These are phyloP conservation scores for Vesta saturnalis DNA, from an alignment of 2,888 invertebrate genomes.

Conservation along the genomic window DNA sequence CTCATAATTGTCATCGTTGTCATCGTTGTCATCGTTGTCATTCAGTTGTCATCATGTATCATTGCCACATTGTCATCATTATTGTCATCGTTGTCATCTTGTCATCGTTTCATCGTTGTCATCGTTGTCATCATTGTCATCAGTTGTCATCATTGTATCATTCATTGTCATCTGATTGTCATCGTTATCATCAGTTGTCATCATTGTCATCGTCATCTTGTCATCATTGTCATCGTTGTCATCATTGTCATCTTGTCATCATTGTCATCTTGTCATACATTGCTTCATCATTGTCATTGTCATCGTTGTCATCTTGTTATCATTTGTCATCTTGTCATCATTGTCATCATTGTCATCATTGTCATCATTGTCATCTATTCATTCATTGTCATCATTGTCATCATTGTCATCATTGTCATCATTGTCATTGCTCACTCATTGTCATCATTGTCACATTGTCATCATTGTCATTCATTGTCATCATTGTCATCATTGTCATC, in stretches of 20 bases:
- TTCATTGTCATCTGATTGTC: not conserved
- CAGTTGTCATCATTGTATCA: not conserved
- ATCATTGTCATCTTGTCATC: no score
- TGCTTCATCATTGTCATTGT: not conserved
- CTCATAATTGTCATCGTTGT: not conserved
- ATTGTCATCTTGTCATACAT: not conserved
- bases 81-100: not conserved
- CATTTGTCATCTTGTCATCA: not conserved
- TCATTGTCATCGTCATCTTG: no score
- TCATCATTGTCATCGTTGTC: no score
- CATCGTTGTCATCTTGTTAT: not conserved
- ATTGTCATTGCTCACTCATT: not conserved
- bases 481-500: not conserved
- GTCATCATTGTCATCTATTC: not conserved
- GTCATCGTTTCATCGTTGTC: not conserved
- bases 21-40: not conserved
- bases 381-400: not conserved
- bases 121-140: not conserved
- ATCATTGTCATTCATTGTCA: not conserved
- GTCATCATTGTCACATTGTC: not conserved
- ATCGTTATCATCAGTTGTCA: not conserved
- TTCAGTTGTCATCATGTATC: not conserved
- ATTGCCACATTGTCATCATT: not conserved
- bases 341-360: not conserved
- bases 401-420: not conserved